These are phyloP conservation scores for Ceriagrion tenellum DNA, from an alignment of 2,888 invertebrate genomes.

Conservation along the genomic window DNA sequence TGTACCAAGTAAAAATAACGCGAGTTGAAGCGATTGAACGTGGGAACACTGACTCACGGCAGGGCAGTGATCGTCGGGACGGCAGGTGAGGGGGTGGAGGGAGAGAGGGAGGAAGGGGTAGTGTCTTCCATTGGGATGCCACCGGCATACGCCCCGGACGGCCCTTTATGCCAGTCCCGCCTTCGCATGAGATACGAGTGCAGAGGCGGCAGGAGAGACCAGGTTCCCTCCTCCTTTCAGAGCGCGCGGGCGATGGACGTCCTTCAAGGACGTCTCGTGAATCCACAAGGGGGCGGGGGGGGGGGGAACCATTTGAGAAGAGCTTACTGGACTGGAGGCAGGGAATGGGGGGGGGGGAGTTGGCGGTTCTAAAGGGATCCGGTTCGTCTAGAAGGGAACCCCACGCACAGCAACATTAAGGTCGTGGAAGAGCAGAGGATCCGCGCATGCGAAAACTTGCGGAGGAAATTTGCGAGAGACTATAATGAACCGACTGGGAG, in stretches of 20 bases:
- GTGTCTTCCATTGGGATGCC: background rate
- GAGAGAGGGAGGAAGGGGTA: too few species aligned
- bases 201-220: background rate
- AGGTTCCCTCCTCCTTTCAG: background rate
- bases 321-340: background rate
- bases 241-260: constrained; percentile 10
- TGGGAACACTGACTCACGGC: too few species aligned
- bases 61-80: too few species aligned
- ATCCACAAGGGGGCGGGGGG: background rate
- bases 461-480: background rate
- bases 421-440: background rate
- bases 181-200: background rate
- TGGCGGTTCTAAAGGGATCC: background rate
- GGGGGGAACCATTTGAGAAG: background rate
- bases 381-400: background rate
- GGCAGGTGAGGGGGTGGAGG: too few species aligned
- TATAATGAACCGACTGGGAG: background rate
- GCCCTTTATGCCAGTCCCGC: background rate
- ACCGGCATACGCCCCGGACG: background rate
- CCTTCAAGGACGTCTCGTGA: constrained; percentile 25
- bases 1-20: too few species aligned
- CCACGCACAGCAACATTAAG: background rate
- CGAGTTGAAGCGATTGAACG: too few species aligned
- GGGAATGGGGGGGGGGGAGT: background rate
- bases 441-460: background rate